Evolutionary conservation across 2,797 vertebrate genomes (phyloP).

Genomic region (Fundulus diaphanus): DNA sequence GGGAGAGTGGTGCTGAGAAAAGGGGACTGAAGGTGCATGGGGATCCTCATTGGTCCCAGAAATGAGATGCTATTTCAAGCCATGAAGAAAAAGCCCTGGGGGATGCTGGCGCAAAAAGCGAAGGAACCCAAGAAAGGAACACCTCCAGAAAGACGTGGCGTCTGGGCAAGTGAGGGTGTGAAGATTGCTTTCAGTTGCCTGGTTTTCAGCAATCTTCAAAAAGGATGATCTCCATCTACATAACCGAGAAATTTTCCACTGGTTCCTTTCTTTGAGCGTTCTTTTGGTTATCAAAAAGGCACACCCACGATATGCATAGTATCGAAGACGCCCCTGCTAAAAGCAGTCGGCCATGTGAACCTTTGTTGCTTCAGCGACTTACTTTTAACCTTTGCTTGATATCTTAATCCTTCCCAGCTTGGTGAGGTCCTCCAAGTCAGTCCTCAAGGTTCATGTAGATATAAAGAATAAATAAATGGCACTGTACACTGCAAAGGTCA

Average conservation of each 20-base stretch:
- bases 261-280: conserved; percentile 12
- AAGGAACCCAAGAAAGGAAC: conserved; percentile 14
- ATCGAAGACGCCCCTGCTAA: conserved; percentile 19
- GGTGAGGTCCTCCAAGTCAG: conserved; percentile 61
- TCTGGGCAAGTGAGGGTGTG: conserved; percentile 39
- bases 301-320: conserved; percentile 3
- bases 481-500: conserved; percentile 58
- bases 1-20: conserved; percentile 34
- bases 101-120: conserved; percentile 60
- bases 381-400: conserved; percentile 72
- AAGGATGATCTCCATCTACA: background rate
- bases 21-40: conserved; percentile 36
- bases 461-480: conserved; percentile 54
- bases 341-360: conserved; percentile 44
- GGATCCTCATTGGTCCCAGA: conserved; percentile 60
- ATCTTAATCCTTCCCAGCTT: conserved; percentile 73
- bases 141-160: conserved; percentile 37
- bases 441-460: conserved; percentile 51
- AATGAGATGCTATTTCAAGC: conserved; percentile 75
- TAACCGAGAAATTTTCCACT: background rate
- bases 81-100: conserved; percentile 64
- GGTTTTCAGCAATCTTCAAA: background rate
- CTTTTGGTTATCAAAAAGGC: conserved; percentile 36
- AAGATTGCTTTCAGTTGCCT: too few species aligned
- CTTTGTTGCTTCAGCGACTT: conserved; percentile 64